Evolutionary conservation across 2,888 invertebrate genomes (phyloP), one percentile per base, ranked within the genome.

Genomic region (Apodemia zela): DNA sequence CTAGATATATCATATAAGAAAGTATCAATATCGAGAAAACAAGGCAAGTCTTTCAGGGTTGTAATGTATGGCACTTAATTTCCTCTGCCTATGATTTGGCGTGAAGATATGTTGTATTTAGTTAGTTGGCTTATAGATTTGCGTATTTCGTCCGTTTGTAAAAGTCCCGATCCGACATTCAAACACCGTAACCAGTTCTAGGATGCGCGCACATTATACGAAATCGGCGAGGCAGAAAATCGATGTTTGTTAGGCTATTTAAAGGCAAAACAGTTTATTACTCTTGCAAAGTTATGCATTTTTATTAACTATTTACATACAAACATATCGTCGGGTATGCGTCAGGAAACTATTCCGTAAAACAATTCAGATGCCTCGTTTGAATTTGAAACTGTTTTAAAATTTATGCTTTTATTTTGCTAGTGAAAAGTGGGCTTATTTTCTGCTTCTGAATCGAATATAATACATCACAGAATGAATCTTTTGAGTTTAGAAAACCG

Each of bases 181-280:
- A 54, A 54, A 25, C 10, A 54, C 54, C 25, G 54, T 54, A 25
- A 54, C 54, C 13, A 25, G 15, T 25, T 2, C 11, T 13, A 21
- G 21, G 51, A 25, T 54, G 13, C 49, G 18, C 45, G 51, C 57
- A 47, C 67, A 80, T 77, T 74, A 73, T 75, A 63, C 64, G 68
- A 67, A 72, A 71, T 74, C 76, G 77, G 76, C 75, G 77, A 77
- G 79, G 78, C 85, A 82, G 78, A 77, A 85, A 85, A 86, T 86
- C 84, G 81, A 79, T 81, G 79, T 81, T 78, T 76, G 77, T 77
- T 75, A 70, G 68, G 69, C 66, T 65, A 65, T 72, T 71, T 72
- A 71, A 62, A 63, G 64, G 64, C 70, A 68, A 65, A 70, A 73
- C 71, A 69, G 71, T 66, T 65, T 54, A 68, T 49, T 68, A 59